Evolutionary conservation across 2,888 invertebrate species (phyloP).

Genomic region (Cerceris ruficornis): DNA sequence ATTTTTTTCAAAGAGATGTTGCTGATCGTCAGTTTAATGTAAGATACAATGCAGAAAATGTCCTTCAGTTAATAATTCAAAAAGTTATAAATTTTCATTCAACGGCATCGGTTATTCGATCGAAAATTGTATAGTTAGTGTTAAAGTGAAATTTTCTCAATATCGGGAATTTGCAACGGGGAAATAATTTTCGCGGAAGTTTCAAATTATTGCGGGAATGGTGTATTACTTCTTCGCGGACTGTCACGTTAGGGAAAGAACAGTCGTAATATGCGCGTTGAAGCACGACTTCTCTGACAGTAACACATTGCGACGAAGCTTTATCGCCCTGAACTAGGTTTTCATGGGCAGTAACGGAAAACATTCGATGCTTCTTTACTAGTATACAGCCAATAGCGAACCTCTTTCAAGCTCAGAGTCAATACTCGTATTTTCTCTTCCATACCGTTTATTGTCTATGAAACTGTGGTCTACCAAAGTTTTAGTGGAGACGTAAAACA

Average conservation of each 20-base stretch:
- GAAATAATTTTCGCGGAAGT: not conserved
- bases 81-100: no score
- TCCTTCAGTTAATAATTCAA: no score
- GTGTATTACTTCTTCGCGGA: constrained; percentile 26
- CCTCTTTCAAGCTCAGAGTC: constrained; percentile 29
- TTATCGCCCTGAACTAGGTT: constrained; percentile 45
- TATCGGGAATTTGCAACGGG: not conserved
- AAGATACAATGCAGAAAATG: no score
- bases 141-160: no score
- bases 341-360: constrained; percentile 51
- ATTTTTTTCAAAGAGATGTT: no score
- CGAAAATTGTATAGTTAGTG: no score
- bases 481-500: constrained; percentile 16
- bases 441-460: constrained; percentile 24
- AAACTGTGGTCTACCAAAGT: constrained; percentile 14
- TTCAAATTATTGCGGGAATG: not conserved
- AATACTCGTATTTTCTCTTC: constrained; percentile 44
- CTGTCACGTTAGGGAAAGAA: constrained; percentile 31
- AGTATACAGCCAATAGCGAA: constrained; percentile 43
- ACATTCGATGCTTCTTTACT: constrained; percentile 41
- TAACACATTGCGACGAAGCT: constrained; percentile 38
- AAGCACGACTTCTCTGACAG: constrained; percentile 33
- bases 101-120: no score
- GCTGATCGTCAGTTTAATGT: no score
- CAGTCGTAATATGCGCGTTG: constrained; percentile 34